Conservation (phyloP, 2,797 vertebrate species). For the Macroramphosus scolopax region DNA sequence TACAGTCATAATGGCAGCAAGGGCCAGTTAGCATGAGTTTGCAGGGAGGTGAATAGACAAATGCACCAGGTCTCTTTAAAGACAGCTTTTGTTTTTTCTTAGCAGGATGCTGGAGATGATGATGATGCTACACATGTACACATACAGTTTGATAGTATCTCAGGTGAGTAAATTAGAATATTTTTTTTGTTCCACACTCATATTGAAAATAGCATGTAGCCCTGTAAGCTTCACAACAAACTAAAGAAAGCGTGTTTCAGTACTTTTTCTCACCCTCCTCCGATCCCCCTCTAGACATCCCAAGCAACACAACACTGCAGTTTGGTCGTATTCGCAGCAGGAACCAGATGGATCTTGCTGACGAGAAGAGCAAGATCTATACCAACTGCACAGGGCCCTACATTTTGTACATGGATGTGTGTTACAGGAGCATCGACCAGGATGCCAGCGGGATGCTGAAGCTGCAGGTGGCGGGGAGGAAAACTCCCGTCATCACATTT, state of each 20-base stretch:
- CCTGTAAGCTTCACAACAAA: too few relatives aligned
- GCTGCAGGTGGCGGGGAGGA: constrained; percentile 1
- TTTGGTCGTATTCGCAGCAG: accelerated
- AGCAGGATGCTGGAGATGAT: not conserved
- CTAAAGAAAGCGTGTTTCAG: too few relatives aligned
- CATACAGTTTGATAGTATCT: constrained; percentile 24
- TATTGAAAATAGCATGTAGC: too few relatives aligned
- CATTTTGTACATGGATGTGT: constrained; percentile 40
- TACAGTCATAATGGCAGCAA: too few relatives aligned
- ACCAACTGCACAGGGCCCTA: constrained; percentile 60
- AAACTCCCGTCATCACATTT: not conserved
- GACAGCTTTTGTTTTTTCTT: not conserved
- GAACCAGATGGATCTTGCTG: not conserved
- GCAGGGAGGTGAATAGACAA: too few relatives aligned
- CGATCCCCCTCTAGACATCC: constrained; percentile 1
- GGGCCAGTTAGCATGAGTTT: too few relatives aligned
- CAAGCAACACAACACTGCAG: accelerated
- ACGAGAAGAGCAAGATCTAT: constrained; percentile 1
- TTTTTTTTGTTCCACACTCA: too few relatives aligned
- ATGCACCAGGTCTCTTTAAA: too few relatives aligned
- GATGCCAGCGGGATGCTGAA: not conserved
- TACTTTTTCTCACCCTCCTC: too few relatives aligned
- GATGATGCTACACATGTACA: too few relatives aligned
- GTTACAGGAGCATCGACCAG: accelerated
- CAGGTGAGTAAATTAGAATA: constrained; percentile 43